Evolutionary conservation across 1,140 invertebrate genomes (phyloP).

Genomic region (Helicoverpa armigera): DNA sequence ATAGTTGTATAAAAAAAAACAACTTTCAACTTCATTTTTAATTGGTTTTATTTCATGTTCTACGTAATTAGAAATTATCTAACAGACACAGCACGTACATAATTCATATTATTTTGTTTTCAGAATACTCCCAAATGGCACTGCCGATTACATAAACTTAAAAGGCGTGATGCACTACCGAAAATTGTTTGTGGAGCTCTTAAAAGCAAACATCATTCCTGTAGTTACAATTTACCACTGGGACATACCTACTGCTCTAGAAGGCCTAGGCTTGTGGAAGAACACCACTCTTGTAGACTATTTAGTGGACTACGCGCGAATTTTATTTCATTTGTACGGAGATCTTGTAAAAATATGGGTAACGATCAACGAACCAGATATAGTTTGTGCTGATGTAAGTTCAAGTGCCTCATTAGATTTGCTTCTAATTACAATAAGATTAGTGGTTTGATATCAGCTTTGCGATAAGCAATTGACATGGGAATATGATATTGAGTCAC

Average conservation of each 20-base stretch:
- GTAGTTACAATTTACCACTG: conserved; percentile 88
- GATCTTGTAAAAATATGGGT: conserved; percentile 88
- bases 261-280: conserved; percentile 88
- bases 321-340: conserved; percentile 88
- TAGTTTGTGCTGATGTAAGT: conserved; percentile 78
- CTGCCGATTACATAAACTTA: conserved; percentile 84
- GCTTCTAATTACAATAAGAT: not conserved
- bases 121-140: conserved; percentile 88
- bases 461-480: no score
- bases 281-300: conserved; percentile 88
- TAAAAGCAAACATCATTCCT: conserved; percentile 86
- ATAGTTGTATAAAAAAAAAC: no score
- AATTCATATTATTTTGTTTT: not conserved
- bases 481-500: no score
- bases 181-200: conserved; percentile 87
- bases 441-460: no score
- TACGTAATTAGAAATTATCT: not conserved
- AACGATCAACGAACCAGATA: conserved; percentile 86
- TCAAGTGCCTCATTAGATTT: not conserved
- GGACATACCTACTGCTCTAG: conserved; percentile 87
- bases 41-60: not conserved
- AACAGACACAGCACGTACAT: no score
- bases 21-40: not conserved
- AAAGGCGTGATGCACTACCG: conserved; percentile 89
- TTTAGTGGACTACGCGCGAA: conserved; percentile 88